These are phyloP conservation scores for Calyptomena viridis DNA, from an alignment of 2,113 vertebrate species.

Conservation along the genomic window DNA sequence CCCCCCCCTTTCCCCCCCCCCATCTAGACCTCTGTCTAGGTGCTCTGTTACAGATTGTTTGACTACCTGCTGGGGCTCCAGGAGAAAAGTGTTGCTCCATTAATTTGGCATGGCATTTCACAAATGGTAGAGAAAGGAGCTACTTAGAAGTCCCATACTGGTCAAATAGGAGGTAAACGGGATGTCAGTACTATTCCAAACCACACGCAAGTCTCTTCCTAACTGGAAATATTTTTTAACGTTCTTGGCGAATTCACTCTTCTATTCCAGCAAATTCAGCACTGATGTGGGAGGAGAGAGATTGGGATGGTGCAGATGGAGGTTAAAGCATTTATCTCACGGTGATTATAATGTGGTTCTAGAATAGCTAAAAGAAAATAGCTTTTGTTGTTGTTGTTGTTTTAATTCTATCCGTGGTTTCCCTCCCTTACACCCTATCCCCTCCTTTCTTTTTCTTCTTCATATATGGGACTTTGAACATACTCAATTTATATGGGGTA, in stretches of 20 bases:
- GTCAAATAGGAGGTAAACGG: neutral
- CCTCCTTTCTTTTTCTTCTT: neutral
- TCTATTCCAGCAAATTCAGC: neutral
- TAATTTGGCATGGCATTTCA: neutral
- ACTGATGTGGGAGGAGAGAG: constrained; percentile 35
- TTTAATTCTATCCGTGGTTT: neutral
- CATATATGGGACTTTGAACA: neutral
- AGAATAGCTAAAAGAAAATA: neutral
- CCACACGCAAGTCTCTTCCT: neutral
- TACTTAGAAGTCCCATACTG: neutral
- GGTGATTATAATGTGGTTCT: neutral
- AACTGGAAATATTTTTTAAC: neutral
- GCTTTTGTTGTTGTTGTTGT: neutral
- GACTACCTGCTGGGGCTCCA: neutral
- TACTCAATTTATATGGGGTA: neutral
- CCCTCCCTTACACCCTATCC: too few relatives aligned
- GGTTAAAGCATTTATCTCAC: constrained; percentile 15
- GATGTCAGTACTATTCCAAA: neutral
- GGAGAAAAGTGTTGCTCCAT: neutral
- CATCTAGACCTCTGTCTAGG: neutral
- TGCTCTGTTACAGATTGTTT: neutral
- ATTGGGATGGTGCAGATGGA: constrained; percentile 37
- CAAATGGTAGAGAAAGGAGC: neutral
- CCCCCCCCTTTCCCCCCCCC: too few relatives aligned
- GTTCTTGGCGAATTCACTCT: neutral